A percentile compares a stretch with the other conserved stretches of the same genome.
phyloP scores from a whole-genome alignment of 2,113 vertebrate genomes.

The Myxocyprinus asiaticus region DNA sequence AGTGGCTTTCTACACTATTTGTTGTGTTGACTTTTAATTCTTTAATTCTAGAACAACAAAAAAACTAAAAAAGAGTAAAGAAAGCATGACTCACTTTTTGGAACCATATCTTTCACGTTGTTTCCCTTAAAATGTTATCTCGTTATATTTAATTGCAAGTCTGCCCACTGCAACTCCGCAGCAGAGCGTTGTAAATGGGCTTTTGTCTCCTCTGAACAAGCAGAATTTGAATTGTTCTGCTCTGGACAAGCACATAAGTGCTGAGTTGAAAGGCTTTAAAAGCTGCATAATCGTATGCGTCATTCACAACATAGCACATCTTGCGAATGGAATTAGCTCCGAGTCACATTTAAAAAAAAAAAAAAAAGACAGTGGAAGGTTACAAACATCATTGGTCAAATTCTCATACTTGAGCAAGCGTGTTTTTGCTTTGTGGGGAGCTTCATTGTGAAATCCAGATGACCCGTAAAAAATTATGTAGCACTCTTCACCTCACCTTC shows the following conservation, averaged over 20 bases:
- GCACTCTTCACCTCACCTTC: slow-evolving; percentile 58
- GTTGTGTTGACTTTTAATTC: too few species aligned
- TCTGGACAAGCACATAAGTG: slow-evolving; percentile 11
- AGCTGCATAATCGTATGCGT: neutral
- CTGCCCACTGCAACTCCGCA: neutral
- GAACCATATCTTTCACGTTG: neutral
- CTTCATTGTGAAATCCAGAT: slow-evolving; percentile 56
- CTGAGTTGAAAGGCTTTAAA: slow-evolving; percentile 25
- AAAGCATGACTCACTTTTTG: neutral
- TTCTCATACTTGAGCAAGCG: slow-evolving; percentile 7
- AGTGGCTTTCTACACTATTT: too few species aligned
- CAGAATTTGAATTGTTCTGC: slow-evolving; percentile 4
- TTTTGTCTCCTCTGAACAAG: slow-evolving; percentile 12
- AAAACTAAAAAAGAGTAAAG: too few species aligned
- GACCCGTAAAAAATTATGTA: slow-evolving; percentile 60
- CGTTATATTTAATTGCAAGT: slow-evolving; percentile 41
- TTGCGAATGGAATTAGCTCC: neutral
- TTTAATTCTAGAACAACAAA: neutral
- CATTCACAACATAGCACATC: slow-evolving; percentile 2
- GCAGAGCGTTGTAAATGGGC: slow-evolving; percentile 8
- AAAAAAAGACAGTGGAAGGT: slow-evolving; percentile 17
- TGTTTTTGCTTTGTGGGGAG: slow-evolving; percentile 30
- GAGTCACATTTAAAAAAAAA: slow-evolving; percentile 10
- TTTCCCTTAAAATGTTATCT: slow-evolving; percentile 29
- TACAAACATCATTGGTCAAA: neutral